These are phyloP conservation scores for Periphyllus acericola DNA, from an alignment of 2,888 invertebrate species.

Conservation along the genomic window DNA sequence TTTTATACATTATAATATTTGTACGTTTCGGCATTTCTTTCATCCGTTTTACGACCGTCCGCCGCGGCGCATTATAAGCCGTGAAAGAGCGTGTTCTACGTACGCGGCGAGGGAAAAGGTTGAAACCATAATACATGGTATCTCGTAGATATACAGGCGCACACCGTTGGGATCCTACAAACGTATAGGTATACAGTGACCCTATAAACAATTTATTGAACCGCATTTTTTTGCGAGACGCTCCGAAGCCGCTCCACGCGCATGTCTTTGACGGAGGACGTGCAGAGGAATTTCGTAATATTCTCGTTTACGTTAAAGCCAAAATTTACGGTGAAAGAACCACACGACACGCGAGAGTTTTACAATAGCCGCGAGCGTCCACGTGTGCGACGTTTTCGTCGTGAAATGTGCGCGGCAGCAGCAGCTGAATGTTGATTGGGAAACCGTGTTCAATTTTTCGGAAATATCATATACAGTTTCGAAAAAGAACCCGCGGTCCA, in stretches of 20 bases:
- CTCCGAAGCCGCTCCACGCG: neutral
- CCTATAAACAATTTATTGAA: slow-evolving; percentile 40
- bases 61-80: neutral
- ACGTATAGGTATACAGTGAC: neutral
- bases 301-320: slow-evolving; percentile 20
- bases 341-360: neutral
- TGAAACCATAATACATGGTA: slow-evolving; percentile 16
- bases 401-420: neutral
- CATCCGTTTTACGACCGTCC: neutral
- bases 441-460: neutral
- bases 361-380: neutral
- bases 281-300: slow-evolving; percentile 14
- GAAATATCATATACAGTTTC: neutral
- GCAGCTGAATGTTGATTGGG: neutral
- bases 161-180: neutral
- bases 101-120: neutral
- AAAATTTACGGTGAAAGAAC: neutral
- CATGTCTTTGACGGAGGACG: slow-evolving; percentile 3
- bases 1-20: neutral
- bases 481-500: neutral
- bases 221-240: slow-evolving; percentile 34
- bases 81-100: neutral
- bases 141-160: neutral
- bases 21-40: neutral
- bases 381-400: neutral